A percentile compares a stretch with the other conserved stretches of the same genome.
Conservation (phyloP, 2,797 vertebrate species). For the Allobates femoralis region DNA sequence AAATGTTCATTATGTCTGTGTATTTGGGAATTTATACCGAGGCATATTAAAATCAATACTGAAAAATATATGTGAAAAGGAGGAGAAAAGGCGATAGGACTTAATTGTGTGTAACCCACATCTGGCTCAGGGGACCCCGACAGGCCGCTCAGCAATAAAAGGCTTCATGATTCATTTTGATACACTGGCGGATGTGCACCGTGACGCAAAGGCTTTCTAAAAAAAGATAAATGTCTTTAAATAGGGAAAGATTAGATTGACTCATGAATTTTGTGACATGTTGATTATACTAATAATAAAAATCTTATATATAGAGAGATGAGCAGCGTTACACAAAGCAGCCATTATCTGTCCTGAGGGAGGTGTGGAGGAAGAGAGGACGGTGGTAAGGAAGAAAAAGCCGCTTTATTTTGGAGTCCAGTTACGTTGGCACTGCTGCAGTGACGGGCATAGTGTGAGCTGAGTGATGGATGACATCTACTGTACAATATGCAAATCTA, state of each 20-base stretch:
- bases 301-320: neutral
- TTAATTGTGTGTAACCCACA: neutral
- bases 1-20: constrained; percentile 3
- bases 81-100: neutral
- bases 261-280: neutral
- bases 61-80: neutral
- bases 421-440: neutral
- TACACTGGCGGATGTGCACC: neutral
- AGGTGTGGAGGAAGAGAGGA: neutral
- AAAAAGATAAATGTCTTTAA: neutral
- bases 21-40: neutral
- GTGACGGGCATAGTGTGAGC: too few species aligned
- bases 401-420: neutral
- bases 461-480: too few species aligned
- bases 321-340: neutral
- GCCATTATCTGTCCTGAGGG: neutral
- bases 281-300: neutral
- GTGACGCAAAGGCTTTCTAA: neutral
- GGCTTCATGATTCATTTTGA: neutral
- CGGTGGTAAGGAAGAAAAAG: too few species aligned
- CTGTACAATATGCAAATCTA: too few species aligned
- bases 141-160: neutral
- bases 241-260: neutral
- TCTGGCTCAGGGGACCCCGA: neutral
- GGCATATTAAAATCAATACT: constrained; percentile 9